Evolutionary conservation across 2,888 invertebrate genomes (phyloP).

Genomic region (Temnothorax unifasciatus): DNA sequence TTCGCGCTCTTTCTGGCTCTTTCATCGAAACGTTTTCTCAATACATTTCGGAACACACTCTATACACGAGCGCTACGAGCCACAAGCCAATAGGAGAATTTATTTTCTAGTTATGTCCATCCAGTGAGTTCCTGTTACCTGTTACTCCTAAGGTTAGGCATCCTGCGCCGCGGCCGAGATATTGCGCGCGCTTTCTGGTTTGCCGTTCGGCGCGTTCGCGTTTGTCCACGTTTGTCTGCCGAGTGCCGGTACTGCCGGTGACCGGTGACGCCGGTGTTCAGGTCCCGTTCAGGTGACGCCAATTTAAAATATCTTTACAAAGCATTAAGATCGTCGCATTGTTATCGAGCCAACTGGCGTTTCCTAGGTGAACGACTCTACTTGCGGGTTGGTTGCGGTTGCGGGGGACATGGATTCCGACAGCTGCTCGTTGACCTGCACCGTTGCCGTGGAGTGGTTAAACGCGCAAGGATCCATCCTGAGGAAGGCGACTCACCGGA

Average conservation of each 20-base stretch:
- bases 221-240: background rate
- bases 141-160: too few species aligned
- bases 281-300: background rate
- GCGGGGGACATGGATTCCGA: slow-evolving; percentile 74
- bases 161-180: background rate
- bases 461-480: slow-evolving; percentile 86
- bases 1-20: too few species aligned
- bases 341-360: background rate
- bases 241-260: too few species aligned
- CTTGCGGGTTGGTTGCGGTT: too few species aligned
- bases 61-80: too few species aligned
- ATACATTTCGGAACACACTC: too few species aligned
- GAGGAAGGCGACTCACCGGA: slow-evolving; percentile 88
- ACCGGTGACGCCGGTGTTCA: background rate
- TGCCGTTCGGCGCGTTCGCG: background rate
- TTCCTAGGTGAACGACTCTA: background rate
- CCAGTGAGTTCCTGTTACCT: too few species aligned
- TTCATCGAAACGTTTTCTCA: too few species aligned
- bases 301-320: background rate
- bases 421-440: slow-evolving; percentile 86
- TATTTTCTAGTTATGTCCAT: too few species aligned
- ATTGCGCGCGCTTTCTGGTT: slow-evolving; percentile 10
- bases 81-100: too few species aligned
- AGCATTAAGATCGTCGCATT: background rate
- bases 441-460: slow-evolving; percentile 88